Conservation (phyloP, 2,797 vertebrate species). For the Cossypha polioptera region DNA sequence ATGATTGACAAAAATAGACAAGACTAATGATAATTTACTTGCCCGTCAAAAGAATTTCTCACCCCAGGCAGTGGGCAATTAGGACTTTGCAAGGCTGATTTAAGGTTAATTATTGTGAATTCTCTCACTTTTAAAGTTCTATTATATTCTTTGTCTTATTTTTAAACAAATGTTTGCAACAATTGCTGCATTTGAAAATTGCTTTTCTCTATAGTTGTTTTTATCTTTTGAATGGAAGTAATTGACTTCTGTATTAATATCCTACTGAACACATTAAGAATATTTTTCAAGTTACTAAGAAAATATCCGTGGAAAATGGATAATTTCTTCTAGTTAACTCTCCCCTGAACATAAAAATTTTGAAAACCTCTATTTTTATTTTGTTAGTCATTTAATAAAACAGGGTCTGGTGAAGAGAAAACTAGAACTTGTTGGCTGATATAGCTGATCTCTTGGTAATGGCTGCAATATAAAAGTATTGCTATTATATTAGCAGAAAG, state of each 20-base stretch:
- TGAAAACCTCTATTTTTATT: background rate
- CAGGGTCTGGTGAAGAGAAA: background rate
- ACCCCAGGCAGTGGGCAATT: background rate
- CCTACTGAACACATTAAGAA: background rate
- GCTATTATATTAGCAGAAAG: background rate
- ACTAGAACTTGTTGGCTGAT: background rate
- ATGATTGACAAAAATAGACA: background rate
- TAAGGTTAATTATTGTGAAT: background rate
- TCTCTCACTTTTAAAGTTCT: background rate
- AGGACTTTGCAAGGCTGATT: slow-evolving; percentile 14
- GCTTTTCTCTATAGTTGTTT: background rate
- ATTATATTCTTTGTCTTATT: background rate
- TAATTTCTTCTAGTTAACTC: background rate
- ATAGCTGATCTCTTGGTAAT: background rate
- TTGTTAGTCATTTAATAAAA: background rate
- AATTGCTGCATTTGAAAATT: background rate
- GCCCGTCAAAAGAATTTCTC: background rate
- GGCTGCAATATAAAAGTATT: background rate
- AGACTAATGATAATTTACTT: slow-evolving; percentile 35
- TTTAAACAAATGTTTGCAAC: background rate
- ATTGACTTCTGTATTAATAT: background rate
- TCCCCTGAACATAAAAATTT: background rate
- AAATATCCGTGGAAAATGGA: background rate
- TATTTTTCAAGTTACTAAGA: background rate
- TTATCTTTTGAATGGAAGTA: background rate